Evolutionary conservation across 2,113 vertebrate genomes (phyloP).

Genomic region (Pterocles orientalis): DNA sequence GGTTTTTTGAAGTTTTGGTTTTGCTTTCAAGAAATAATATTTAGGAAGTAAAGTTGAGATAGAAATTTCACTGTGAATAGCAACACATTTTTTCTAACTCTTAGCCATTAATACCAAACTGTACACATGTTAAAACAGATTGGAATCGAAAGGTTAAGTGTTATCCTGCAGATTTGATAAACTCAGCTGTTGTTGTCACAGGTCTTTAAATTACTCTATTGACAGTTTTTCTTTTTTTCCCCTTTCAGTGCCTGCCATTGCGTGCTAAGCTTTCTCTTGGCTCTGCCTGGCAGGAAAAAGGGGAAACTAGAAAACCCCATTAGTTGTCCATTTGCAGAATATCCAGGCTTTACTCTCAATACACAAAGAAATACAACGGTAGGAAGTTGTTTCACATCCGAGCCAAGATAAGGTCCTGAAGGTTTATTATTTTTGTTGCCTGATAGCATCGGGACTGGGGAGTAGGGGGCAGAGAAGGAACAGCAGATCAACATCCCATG

Average conservation of each 20-base stretch:
- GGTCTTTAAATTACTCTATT: conserved; percentile 48
- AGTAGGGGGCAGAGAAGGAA: conserved; percentile 70
- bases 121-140: conserved; percentile 48
- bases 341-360: conserved; percentile 65
- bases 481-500: conserved; percentile 68
- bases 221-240: conserved; percentile 16
- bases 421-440: conserved; percentile 87
- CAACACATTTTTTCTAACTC: neutral
- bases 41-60: neutral
- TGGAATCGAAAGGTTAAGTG: conserved; percentile 64
- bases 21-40: conserved; percentile 47
- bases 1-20: neutral
- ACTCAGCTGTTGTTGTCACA: conserved; percentile 61
- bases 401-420: conserved; percentile 87
- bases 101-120: conserved; percentile 34
- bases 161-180: conserved; percentile 65
- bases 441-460: conserved; percentile 83
- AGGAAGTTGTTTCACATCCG: conserved; percentile 87
- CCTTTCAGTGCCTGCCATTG: conserved; percentile 28
- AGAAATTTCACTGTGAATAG: neutral
- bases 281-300: conserved; percentile 68
- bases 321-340: conserved; percentile 69
- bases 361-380: conserved; percentile 73
- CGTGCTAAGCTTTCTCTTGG: conserved; percentile 61
- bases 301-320: conserved; percentile 72